Base-by-base conservation (phyloP, 2,888 invertebrate genomes). In the Eledone cirrhosa region DNA sequence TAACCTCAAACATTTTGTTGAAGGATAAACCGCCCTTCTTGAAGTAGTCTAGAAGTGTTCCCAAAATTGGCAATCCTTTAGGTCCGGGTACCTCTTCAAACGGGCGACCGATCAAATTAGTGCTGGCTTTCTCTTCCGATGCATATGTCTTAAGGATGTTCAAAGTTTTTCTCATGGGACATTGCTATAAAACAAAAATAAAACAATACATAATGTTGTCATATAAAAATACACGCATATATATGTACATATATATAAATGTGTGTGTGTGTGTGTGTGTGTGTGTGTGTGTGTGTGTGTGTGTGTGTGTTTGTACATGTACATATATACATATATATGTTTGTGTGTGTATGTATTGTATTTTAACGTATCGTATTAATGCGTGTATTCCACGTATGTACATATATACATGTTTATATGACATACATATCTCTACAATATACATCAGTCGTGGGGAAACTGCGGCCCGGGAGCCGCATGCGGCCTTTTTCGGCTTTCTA, bases 1-100 rank as follows among this genome's bases (percentile, higher is more conserved):
- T 63, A 83, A 90, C 90, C 85, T 90, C 87, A 83, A 89, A 89
- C 88, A 90, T 89, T 84, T 90, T 90, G 76, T 84, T 85, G 81
- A 90, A 90, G 78, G 83, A 83, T 27, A 87, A 84, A 33, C 90
- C 90, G 77, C 88, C 88, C 79, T 88, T 88, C 81, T 89, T 88
- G 69, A 88, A 84, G 80, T 89, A 89, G 41, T 89, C 87, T 29
- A 87, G 85, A 31, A 89, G 79, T 11, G 88, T 88, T 53, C 89
- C 89, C 3, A 89, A 82, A 4, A 88, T 47, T 22, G 89, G 89
- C 3, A 87, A 80, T 0, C 89, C 89, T 78, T 86, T 87, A 5
- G 89, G 89, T n/a, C 89, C 89, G 8, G 89, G 89, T 13, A 89
- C 84, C n/a, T 83, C 79, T 41, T 85, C 80, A 78, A 88, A 88